phyloP scores from a whole-genome alignment of 2,113 vertebrate genomes.

The Pangasianodon hypophthalmus region DNA sequence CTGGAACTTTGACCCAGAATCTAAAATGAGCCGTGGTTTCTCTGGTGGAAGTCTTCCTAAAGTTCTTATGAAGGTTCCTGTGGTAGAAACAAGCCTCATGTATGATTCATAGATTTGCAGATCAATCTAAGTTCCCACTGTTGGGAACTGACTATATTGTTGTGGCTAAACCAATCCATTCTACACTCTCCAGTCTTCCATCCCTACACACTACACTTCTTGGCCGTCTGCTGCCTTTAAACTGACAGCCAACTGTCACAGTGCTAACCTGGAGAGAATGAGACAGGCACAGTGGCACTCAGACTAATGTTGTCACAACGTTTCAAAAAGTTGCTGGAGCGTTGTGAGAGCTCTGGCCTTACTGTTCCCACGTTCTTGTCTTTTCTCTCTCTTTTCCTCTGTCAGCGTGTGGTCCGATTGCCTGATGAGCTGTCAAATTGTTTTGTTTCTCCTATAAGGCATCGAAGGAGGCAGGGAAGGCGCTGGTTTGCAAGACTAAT shows the following conservation, averaged over 20 bases:
- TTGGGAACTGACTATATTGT: not conserved
- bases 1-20: not conserved
- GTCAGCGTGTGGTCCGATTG: slow-evolving; percentile 1
- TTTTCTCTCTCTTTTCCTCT: slow-evolving; percentile 30
- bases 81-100: not conserved
- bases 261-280: slow-evolving; percentile 35
- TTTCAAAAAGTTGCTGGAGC: slow-evolving; percentile 11
- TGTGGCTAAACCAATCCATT: not conserved
- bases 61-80: not conserved
- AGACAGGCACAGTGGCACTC: slow-evolving; percentile 23
- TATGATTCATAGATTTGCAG: not conserved
- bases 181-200: not conserved
- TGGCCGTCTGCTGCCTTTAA: slow-evolving; percentile 30
- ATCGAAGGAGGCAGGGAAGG: slow-evolving; percentile 85
- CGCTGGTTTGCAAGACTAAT: slow-evolving; percentile 84
- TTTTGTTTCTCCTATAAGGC: slow-evolving; percentile 77
- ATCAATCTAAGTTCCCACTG: not conserved
- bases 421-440: slow-evolving; percentile 33
- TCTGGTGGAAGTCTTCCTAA: not conserved
- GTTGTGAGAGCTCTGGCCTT: slow-evolving; percentile 45
- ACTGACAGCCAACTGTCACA: slow-evolving; percentile 19
- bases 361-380: slow-evolving; percentile 37
- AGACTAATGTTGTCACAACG: slow-evolving; percentile 42
- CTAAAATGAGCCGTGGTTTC: not conserved
- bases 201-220: not conserved